These are phyloP conservation scores for Stigmatopora argus DNA, from an alignment of 2,113 vertebrate species.

Conservation along the genomic window DNA sequence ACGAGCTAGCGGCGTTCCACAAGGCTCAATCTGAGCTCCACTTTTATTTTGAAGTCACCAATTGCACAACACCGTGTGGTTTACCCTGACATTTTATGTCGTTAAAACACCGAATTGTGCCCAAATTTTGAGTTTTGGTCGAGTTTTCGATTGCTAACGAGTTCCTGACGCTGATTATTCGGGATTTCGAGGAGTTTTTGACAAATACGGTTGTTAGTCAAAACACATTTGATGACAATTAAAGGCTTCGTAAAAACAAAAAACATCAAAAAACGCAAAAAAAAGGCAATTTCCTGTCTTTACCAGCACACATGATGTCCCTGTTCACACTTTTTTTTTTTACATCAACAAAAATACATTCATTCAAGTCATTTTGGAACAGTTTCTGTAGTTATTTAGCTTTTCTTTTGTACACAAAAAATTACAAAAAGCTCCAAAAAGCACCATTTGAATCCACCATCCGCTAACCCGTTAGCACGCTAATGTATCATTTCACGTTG, in stretches of 20 bases:
- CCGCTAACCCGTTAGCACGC: conserved; percentile 61
- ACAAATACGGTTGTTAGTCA: conserved; percentile 54
- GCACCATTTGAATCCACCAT: conserved; percentile 77
- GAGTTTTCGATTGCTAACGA: not conserved
- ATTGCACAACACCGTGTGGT: no score
- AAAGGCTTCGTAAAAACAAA: conserved; percentile 68
- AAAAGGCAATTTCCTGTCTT: conserved; percentile 61
- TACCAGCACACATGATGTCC: conserved; percentile 53
- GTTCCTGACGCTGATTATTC: not conserved
- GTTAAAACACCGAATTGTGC: no score
- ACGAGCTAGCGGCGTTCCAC: not conserved
- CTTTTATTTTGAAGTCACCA: no score
- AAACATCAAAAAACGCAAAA: conserved; percentile 16
- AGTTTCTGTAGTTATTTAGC: conserved; percentile 29
- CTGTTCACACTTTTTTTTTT: conserved; percentile 60
- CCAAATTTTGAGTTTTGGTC: not conserved
- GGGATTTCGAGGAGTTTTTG: not conserved
- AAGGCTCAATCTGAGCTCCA: not conserved
- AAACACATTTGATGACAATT: conserved; percentile 66
- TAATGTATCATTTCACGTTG: not conserved
- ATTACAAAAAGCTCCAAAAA: conserved; percentile 76
- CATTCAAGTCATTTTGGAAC: conserved; percentile 81
- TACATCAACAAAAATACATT: conserved; percentile 77
- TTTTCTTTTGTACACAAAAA: conserved; percentile 67
- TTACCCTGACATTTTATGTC: no score